Evolutionary conservation across 2,797 vertebrate genomes (phyloP).

Genomic region (Psittacula derbiana): DNA sequence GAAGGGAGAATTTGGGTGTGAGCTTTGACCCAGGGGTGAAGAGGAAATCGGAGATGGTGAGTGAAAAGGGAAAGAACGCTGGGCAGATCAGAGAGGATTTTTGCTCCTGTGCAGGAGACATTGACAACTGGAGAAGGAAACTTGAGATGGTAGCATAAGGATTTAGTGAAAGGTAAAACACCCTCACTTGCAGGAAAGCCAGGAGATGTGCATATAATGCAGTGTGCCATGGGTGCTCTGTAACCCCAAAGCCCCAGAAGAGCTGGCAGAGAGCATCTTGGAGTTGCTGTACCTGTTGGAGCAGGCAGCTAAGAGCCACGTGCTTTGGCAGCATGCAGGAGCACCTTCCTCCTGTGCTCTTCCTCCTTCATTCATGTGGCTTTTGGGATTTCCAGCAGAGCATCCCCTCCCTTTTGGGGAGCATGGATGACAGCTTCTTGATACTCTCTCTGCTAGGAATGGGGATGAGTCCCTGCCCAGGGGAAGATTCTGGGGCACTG

Average conservation of each 20-base stretch:
- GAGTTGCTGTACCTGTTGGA: neutral
- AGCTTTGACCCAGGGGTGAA: neutral
- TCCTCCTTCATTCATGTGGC: neutral
- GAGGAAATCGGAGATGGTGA: neutral
- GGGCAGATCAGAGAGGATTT: neutral
- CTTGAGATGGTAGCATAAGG: neutral
- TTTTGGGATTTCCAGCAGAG: neutral
- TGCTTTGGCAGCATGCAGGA: accelerated
- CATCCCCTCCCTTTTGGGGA: neutral
- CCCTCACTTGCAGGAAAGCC: neutral
- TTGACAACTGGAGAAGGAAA: neutral
- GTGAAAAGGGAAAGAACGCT: neutral
- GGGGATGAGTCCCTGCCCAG: neutral
- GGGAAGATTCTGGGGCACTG: neutral
- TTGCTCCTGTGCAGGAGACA: neutral
- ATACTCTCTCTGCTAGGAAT: accelerated
- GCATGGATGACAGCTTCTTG: neutral
- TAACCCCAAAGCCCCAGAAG: neutral
- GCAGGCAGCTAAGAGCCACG: accelerated
- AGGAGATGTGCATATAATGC: neutral
- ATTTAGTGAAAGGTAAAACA: neutral
- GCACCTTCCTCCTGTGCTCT: neutral
- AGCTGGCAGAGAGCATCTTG: neutral
- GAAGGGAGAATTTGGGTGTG: neutral
- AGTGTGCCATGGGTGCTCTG: neutral